These are phyloP conservation scores for Vollenhovia emeryi DNA, from an alignment of 1,140 invertebrate genomes.

Conservation along the genomic window DNA sequence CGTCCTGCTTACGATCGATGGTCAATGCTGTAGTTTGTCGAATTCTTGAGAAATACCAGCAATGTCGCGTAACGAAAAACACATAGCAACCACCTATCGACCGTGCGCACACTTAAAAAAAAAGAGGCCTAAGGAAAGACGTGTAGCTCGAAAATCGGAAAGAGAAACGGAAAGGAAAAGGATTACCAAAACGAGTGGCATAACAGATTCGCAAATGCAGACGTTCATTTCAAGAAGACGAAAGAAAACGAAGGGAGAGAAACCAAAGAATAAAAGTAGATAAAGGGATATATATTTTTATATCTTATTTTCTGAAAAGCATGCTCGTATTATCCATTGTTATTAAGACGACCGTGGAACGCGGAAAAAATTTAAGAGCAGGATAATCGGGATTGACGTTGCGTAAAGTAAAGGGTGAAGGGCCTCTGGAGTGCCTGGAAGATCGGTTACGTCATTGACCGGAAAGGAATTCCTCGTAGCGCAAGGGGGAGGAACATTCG, in stretches of 20 bases:
- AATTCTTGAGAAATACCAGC: constrained; percentile 78
- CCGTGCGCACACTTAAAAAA: constrained; percentile 14
- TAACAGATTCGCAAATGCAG: not conserved
- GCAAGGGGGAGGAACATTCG: constrained; percentile 41
- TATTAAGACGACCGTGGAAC: constrained; percentile 8
- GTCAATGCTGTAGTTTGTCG: constrained; percentile 78
- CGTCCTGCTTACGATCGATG: constrained; percentile 70
- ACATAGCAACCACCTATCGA: constrained; percentile 75
- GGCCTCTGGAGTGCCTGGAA: not conserved
- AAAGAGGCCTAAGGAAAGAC: constrained; percentile 10
- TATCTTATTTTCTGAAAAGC: not conserved
- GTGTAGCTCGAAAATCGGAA: constrained; percentile 39
- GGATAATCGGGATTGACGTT: constrained; percentile 31
- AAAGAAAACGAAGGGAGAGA: not conserved
- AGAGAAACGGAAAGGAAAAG: not conserved
- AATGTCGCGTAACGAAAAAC: constrained; percentile 81
- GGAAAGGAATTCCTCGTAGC: constrained; percentile 47
- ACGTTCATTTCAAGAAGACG: not conserved
- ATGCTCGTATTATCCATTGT: constrained; percentile 11
- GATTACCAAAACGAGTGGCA: not conserved
- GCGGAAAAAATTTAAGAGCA: constrained; percentile 5
- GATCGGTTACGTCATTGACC: constrained; percentile 47
- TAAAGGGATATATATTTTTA: constrained; percentile 1
- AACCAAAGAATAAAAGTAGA: not conserved
- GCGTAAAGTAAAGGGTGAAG: constrained; percentile 37